Conservation (phyloP, 2,797 vertebrate genomes). For the Helicolenus hilgendorfi region DNA sequence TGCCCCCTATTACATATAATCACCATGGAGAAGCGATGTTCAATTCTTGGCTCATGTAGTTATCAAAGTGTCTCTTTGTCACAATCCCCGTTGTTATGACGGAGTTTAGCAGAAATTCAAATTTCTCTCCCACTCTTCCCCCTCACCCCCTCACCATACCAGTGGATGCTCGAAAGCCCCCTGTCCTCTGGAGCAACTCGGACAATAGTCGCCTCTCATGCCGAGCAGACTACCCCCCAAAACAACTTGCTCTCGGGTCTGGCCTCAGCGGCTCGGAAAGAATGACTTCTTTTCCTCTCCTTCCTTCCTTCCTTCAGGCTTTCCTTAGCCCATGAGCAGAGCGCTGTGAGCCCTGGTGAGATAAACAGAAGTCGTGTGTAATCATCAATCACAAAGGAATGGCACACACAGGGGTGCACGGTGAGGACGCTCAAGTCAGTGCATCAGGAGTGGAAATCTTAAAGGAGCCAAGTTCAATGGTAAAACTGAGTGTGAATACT, state of each 20-base stretch:
- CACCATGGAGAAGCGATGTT: conserved; percentile 82
- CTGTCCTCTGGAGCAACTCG: conserved; percentile 16
- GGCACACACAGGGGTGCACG: not conserved
- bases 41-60: conserved; percentile 54
- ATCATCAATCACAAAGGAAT: conserved; percentile 50
- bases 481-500: not conserved
- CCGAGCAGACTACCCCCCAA: conserved; percentile 67
- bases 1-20: conserved; percentile 75
- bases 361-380: conserved; percentile 62
- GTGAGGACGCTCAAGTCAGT: conserved; percentile 1
- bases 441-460: not conserved
- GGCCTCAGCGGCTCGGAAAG: conserved; percentile 76
- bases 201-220: conserved; percentile 87
- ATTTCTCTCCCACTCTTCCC: conserved; percentile 86
- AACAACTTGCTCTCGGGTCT: conserved; percentile 73
- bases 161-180: conserved; percentile 54
- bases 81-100: conserved; percentile 77
- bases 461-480: conserved; percentile 15
- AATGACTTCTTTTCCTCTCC: conserved; percentile 80
- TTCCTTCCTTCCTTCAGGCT: conserved; percentile 79
- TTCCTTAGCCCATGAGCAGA: conserved; percentile 54
- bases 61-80: conserved; percentile 85
- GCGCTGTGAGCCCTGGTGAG: conserved; percentile 26
- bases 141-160: conserved; percentile 73
- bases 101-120: conserved; percentile 83